Percentiles rank a stretch among this genome's conserved stretches.
Conservation (phyloP, 2,113 vertebrate species). For the Heterotis niloticus region DNA sequence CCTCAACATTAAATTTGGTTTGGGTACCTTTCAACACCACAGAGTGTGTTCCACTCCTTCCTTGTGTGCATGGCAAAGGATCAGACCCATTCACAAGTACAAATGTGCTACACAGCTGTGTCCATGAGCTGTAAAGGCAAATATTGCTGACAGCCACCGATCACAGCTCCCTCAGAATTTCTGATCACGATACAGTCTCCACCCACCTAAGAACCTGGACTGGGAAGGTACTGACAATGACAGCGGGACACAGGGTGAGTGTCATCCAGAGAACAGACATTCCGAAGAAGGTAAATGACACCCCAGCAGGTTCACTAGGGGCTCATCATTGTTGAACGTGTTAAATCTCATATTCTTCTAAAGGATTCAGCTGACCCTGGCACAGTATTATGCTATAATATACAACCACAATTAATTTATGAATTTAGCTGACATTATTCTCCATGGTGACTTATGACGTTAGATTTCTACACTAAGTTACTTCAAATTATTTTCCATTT, state of each 20-base stretch:
- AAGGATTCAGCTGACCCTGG: too few relatives aligned
- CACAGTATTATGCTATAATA: too few relatives aligned
- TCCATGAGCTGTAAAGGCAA: slow-evolving; percentile 43
- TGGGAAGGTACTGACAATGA: slow-evolving; percentile 31
- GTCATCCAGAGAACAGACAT: slow-evolving; percentile 46
- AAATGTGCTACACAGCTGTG: slow-evolving; percentile 52
- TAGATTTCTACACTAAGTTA: too few relatives aligned
- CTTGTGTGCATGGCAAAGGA: slow-evolving; percentile 12
- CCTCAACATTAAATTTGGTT: neutral
- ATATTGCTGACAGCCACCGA: slow-evolving; percentile 47
- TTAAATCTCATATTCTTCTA: too few relatives aligned
- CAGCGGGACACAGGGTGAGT: slow-evolving; percentile 47
- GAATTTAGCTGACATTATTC: too few relatives aligned
- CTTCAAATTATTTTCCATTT: too few relatives aligned
- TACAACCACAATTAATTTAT: too few relatives aligned
- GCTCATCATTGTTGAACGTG: too few relatives aligned
- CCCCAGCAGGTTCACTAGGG: slow-evolving; percentile 32
- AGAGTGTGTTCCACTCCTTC: neutral
- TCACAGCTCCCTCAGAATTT: slow-evolving; percentile 46
- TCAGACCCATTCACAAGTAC: slow-evolving; percentile 43
- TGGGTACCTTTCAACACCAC: neutral
- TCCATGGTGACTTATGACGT: too few relatives aligned
- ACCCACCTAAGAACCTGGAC: slow-evolving; percentile 42
- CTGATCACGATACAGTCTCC: slow-evolving; percentile 47
- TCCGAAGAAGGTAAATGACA: slow-evolving; percentile 32